Conservation (phyloP, 2,888 invertebrate genomes). For the Pedicia rivosa region DNA sequence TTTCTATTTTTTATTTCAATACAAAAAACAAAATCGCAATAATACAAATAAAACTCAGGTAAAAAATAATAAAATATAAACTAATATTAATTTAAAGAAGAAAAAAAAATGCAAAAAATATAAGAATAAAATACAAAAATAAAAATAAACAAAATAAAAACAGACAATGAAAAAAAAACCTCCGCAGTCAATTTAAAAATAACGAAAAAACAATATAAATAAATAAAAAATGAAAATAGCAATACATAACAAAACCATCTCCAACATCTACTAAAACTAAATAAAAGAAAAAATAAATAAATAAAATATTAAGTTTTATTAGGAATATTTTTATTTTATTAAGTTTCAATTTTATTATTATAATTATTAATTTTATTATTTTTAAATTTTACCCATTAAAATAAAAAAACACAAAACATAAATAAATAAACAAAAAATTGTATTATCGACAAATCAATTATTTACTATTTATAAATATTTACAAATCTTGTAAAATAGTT, state of each 20-base stretch:
- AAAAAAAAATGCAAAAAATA: slow-evolving; percentile 2
- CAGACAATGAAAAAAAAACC: not conserved
- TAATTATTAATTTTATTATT: too few species aligned
- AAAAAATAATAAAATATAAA: slow-evolving; percentile 4
- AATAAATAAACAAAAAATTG: not conserved
- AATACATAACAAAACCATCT: not conserved
- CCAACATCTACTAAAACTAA: too few species aligned
- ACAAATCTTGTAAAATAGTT: not conserved
- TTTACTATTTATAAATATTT: not conserved
- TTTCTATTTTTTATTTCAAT: slow-evolving; percentile 1
- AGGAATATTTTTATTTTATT: too few species aligned
- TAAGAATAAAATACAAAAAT: slow-evolving; percentile 2
- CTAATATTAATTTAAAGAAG: slow-evolving; percentile 1
- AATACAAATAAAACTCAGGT: slow-evolving; percentile 6
- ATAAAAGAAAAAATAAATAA: not conserved
- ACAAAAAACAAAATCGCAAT: slow-evolving; percentile 3
- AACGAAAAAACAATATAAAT: not conserved
- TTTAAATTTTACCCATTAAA: too few species aligned
- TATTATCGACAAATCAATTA: not conserved
- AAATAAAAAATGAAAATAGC: not conserved
- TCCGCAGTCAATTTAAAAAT: not conserved
- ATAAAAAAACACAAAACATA: too few species aligned
- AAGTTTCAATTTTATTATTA: too few species aligned
- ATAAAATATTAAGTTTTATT: not conserved
- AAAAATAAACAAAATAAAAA: not conserved